Conservation (phyloP, 1,140 invertebrate species). For the Neelides sp. region DNA sequence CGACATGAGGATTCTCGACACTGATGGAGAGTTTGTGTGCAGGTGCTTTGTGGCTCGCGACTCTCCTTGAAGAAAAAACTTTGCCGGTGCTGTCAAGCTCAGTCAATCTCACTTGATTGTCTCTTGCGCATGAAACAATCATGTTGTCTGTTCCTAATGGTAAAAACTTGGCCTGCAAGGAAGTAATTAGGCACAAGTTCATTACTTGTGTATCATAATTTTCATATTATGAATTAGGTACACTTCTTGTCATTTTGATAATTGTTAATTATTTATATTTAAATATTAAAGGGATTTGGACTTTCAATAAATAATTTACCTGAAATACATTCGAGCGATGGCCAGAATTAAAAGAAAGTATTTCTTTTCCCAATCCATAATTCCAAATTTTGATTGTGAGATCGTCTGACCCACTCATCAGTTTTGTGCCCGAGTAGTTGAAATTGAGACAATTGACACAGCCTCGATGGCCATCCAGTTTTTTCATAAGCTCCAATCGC, state of each 20-base stretch:
- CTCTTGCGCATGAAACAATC: slow-evolving; percentile 72
- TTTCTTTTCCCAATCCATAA: slow-evolving; percentile 58
- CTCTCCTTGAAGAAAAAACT: slow-evolving; percentile 42
- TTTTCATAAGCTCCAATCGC: slow-evolving; percentile 62
- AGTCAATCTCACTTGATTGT: slow-evolving; percentile 65
- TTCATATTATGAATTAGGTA: too few relatives aligned
- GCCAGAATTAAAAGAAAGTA: slow-evolving; percentile 56
- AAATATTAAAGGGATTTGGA: background rate
- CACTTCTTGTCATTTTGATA: too few relatives aligned
- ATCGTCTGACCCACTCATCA: slow-evolving; percentile 86
- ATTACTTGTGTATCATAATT: too few relatives aligned
- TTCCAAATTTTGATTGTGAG: slow-evolving; percentile 75
- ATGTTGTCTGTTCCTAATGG: slow-evolving; percentile 55
- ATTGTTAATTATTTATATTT: background rate
- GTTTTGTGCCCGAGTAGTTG: slow-evolving; percentile 57
- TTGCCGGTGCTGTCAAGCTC: slow-evolving; percentile 43
- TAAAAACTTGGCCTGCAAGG: slow-evolving; percentile 52
- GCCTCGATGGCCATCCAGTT: slow-evolving; percentile 65
- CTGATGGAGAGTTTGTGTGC: slow-evolving; percentile 67
- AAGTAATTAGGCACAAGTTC: slow-evolving; percentile 6
- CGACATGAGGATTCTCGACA: slow-evolving; percentile 56
- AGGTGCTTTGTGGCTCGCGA: slow-evolving; percentile 56
- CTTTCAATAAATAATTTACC: slow-evolving; percentile 46
- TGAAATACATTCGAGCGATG: slow-evolving; percentile 83
- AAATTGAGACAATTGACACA: slow-evolving; percentile 90